Evolutionary conservation across 2,888 invertebrate genomes (phyloP).

Genomic region (Chymomyza amoena): DNA sequence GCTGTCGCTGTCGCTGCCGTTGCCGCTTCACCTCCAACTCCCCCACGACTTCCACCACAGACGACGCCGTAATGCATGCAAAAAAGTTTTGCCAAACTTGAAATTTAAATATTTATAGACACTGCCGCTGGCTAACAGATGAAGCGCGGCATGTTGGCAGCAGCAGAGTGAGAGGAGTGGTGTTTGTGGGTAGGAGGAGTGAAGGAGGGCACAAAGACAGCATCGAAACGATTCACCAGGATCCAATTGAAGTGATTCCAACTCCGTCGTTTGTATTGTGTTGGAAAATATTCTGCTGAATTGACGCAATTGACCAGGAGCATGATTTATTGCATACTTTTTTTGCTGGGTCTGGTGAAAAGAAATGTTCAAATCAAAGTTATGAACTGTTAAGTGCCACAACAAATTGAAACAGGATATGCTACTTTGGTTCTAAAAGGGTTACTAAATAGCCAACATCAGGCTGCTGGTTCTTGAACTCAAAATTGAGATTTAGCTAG

Average conservation of each 20-base stretch:
- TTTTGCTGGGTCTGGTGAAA: constrained; percentile 18
- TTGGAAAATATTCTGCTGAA: constrained; percentile 64
- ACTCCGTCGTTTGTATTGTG: constrained; percentile 30
- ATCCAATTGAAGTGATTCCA: constrained; percentile 6
- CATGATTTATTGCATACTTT: constrained; percentile 75
- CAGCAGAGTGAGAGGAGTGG: neutral
- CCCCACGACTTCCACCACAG: constrained; percentile 13
- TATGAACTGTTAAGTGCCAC: constrained; percentile 3
- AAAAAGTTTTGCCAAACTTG: constrained; percentile 73
- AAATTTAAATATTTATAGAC: constrained; percentile 74
- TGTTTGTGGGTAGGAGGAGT: neutral
- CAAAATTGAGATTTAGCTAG: too few species aligned
- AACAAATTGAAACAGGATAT: neutral
- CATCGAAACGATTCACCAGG: neutral
- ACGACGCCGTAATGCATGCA: constrained; percentile 62
- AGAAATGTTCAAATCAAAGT: neutral
- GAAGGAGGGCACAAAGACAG: neutral
- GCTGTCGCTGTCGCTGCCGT: neutral
- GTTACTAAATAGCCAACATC: neutral
- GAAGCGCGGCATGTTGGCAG: constrained; percentile 12
- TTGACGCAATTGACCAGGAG: constrained; percentile 76
- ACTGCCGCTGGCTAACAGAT: constrained; percentile 47
- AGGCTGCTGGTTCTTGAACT: neutral
- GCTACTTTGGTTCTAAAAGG: neutral
- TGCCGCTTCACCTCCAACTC: constrained; percentile 25